Conservation (phyloP, 2,888 invertebrate genomes). For the Holacanthella duospinosa region DNA sequence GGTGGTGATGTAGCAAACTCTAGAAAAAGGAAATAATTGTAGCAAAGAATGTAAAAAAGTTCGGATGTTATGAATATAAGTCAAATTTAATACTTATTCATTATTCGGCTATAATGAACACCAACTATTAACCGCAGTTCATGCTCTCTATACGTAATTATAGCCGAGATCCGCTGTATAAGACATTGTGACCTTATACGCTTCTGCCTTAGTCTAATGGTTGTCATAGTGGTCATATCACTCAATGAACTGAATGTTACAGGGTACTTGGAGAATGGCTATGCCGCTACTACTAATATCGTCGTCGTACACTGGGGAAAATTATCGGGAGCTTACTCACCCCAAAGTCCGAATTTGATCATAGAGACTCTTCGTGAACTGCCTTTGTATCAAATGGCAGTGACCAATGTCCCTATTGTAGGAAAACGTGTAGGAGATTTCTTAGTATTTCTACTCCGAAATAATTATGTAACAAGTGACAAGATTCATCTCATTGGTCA, state of each 20-base stretch:
- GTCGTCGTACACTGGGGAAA: not conserved
- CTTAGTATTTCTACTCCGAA: not conserved
- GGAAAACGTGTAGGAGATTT: not conserved
- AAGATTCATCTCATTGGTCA: not conserved
- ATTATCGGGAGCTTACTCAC: not conserved
- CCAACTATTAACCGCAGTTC: not conserved
- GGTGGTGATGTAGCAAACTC: no score
- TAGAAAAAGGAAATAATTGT: no score
- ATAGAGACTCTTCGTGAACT: not conserved
- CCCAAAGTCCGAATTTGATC: not conserved
- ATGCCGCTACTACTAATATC: not conserved
- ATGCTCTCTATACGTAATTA: not conserved
- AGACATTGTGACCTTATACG: no score
- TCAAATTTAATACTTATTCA: no score
- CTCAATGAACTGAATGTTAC: no score
- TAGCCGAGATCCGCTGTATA: no score
- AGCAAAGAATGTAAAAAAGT: no score
- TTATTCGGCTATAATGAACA: no score
- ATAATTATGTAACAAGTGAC: not conserved
- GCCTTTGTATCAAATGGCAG: not conserved
- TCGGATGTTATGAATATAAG: no score
- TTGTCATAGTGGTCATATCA: not conserved
- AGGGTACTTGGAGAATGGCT: not conserved
- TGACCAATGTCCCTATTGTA: not conserved
- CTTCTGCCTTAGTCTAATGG: no score